Conservation (phyloP, 2,797 vertebrate species). For the Syngnathus rostellatus region DNA sequence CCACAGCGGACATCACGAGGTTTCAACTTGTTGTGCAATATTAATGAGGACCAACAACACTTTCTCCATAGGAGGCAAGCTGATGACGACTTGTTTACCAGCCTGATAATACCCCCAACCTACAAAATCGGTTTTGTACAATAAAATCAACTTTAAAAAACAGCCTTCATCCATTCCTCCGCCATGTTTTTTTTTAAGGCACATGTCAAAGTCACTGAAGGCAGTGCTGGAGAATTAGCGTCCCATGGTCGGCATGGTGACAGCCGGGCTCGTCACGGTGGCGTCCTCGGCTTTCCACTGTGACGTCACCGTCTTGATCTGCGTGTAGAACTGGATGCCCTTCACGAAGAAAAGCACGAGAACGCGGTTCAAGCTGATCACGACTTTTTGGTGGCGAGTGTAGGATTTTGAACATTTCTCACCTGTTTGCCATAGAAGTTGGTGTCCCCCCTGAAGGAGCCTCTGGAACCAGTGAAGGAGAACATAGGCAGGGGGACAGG, state of each 20-base stretch:
- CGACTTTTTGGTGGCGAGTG: not conserved
- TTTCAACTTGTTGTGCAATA: not conserved
- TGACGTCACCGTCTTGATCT: conserved; percentile 89
- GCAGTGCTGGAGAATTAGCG: conserved; percentile 68
- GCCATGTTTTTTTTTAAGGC: conserved; percentile 37
- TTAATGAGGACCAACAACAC: not conserved
- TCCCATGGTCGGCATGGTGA: conserved; percentile 93
- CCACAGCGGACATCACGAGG: not conserved
- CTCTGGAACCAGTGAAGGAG: conserved; percentile 93
- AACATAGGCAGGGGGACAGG: conserved; percentile 98
- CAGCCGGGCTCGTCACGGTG: conserved; percentile 76
- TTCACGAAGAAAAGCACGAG: conserved; percentile 34
- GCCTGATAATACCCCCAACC: not conserved
- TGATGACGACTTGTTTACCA: not conserved
- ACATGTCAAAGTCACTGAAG: conserved; percentile 27
- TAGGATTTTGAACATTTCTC: conserved; percentile 17
- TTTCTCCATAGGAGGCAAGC: not conserved
- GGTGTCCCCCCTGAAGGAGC: conserved; percentile 93
- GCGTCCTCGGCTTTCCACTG: conserved; percentile 95
- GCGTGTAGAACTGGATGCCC: conserved; percentile 93
- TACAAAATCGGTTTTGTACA: not conserved
- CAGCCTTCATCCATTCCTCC: not conserved
- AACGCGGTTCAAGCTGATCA: not conserved
- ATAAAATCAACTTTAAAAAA: not conserved
- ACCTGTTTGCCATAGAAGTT: conserved; percentile 99